A percentile compares a stretch with the other conserved stretches of the same genome.
These are phyloP conservation scores for Agrochola lota DNA, from an alignment of 2,888 invertebrate species.

Conservation along the genomic window DNA sequence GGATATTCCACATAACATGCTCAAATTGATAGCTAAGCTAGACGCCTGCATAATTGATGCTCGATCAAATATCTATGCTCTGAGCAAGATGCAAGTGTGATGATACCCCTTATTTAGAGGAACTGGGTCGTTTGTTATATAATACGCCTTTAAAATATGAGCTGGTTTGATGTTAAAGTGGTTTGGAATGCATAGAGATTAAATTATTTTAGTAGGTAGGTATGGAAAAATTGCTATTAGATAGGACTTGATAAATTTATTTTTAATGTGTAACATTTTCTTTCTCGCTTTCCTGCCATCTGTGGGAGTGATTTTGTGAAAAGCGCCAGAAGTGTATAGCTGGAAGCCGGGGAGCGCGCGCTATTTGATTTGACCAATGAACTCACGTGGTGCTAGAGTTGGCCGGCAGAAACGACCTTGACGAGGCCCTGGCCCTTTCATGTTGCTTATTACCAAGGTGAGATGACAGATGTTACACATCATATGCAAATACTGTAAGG, in stretches of 20 bases:
- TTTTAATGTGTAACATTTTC: no score
- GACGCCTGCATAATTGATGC: conserved; percentile 47
- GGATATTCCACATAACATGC: conserved; percentile 11
- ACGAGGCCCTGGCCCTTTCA: no score
- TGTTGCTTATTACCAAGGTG: no score
- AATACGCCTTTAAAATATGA: background rate
- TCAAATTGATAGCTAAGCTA: conserved; percentile 23
- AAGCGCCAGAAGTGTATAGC: no score
- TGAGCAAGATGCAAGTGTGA: conserved; percentile 25
- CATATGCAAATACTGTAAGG: no score
- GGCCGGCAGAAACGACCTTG: no score
- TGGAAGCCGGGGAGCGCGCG: no score
- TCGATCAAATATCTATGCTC: conserved; percentile 38
- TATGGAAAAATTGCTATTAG: background rate
- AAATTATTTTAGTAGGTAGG: background rate
- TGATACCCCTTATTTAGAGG: conserved; percentile 10
- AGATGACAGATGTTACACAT: no score
- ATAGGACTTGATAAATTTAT: background rate
- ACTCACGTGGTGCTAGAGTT: no score
- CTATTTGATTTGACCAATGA: no score
- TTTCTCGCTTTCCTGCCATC: no score
- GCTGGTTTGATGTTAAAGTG: background rate
- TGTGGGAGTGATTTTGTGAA: no score
- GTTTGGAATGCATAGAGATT: background rate
- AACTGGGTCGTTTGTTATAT: background rate